Base-by-base conservation (phyloP, 1,140 invertebrate species). In the Pomacea maculata region DNA sequence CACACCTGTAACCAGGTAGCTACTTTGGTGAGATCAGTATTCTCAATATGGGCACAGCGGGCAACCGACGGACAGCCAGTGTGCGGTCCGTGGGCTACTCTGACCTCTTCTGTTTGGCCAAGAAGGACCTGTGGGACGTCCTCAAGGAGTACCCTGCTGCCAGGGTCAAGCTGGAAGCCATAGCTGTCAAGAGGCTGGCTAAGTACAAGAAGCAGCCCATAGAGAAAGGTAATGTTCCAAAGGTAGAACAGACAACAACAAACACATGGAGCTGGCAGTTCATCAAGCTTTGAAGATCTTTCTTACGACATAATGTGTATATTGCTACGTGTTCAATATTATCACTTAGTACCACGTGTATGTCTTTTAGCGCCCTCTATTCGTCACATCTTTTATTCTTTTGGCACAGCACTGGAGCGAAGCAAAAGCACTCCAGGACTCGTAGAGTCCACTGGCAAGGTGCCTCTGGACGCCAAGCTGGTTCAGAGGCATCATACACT, bases 11-110 rank as follows among this genome's bases (percentile, higher is more conserved):
- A 1, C 29, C 68, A 83, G 98, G 98, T 91, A 98, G 97, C 91
- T 99, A 99, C 94, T 99, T 99, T 93, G 98, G 98, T 86, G 98
- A 99, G 94, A 99, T 99, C 93, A 98, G 96, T 93, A 99, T 99
- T 93, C 95, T 99, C 91, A 99, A 99, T 94, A 99, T 99, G 97
- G 98, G 98, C 92, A 98, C 97, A 90, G 97, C 97, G 95, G 98
- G 98, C 89, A 99, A 99, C 93, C 94, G 97, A 90, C 83, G 89
- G 68, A 91, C 88, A n/a, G 90, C 91, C 78, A 90, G 89, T 15
- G 98, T 99, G 81, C 94, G 97, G 84, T 99, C 97, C 63, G 98
- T 99, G 72, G 98, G 98, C 83, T 99, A 99, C 93, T 98, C 97
- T 87, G 98, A 99, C 92, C 94, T 99, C 80, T 99, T 99, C 93